Evolutionary conservation across 2,888 invertebrate genomes (phyloP).

Genomic region (Mimachlamys varia): DNA sequence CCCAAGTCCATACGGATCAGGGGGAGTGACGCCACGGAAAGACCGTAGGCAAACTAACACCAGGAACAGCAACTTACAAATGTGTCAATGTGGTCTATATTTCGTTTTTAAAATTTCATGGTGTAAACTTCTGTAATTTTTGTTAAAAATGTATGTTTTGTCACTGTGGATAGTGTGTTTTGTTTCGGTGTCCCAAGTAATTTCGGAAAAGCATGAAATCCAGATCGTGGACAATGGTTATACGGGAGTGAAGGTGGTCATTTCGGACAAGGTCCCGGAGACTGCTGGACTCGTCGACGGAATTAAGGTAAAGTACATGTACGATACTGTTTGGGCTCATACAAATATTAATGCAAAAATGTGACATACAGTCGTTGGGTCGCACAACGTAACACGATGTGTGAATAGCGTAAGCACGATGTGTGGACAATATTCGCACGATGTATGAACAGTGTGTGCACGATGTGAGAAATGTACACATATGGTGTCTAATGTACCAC

Average conservation of each 20-base stretch:
- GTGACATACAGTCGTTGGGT: too few relatives aligned
- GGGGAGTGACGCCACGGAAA: neutral
- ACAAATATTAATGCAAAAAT: too few relatives aligned
- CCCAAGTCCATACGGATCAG: neutral
- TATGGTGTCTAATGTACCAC: too few relatives aligned
- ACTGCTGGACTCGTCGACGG: neutral
- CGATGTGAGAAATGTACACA: too few relatives aligned
- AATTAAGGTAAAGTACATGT: neutral
- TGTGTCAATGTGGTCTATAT: neutral
- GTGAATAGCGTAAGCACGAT: too few relatives aligned
- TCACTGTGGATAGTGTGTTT: neutral
- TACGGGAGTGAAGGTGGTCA: neutral
- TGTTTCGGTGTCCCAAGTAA: neutral
- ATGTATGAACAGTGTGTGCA: too few relatives aligned
- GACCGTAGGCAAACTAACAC: neutral
- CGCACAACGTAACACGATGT: too few relatives aligned
- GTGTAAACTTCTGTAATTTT: neutral
- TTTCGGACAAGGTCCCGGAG: conserved; percentile 10
- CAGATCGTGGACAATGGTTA: neutral
- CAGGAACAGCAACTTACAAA: neutral
- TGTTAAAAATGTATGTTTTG: neutral
- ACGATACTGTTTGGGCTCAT: too few relatives aligned
- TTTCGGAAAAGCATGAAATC: conserved; percentile 13
- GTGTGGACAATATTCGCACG: too few relatives aligned
- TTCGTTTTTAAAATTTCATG: neutral